A percentile compares a stretch with the other conserved stretches of the same genome.
phyloP scores from a whole-genome alignment of 2,113 vertebrate species.

The Origma solitaria region DNA sequence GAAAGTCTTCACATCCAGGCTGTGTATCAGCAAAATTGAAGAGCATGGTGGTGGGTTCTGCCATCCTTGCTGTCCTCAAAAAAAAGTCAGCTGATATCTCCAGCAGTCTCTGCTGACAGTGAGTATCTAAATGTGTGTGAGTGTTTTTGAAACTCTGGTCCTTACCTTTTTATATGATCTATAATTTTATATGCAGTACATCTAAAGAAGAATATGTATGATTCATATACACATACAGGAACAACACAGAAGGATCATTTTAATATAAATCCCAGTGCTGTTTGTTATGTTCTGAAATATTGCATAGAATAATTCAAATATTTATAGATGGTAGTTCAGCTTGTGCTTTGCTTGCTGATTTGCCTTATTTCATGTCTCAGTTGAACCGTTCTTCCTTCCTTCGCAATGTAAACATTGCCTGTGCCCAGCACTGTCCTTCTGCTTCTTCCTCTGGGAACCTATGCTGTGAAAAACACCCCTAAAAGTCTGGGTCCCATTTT shows the following conservation, averaged over 20 bases:
- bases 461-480: not conserved
- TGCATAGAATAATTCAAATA: conserved; percentile 37
- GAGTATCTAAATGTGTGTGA: not conserved
- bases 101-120: not conserved
- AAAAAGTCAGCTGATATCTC: not conserved
- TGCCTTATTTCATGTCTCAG: conserved; percentile 33
- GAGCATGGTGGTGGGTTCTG: not conserved
- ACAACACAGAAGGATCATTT: not conserved
- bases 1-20: not conserved
- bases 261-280: conserved; percentile 27
- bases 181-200: not conserved
- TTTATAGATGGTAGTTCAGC: conserved; percentile 41
- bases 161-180: conserved; percentile 10
- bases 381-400: not conserved
- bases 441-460: not conserved
- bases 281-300: conserved; percentile 33
- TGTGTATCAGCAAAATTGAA: not conserved
- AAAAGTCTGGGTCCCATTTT: not conserved
- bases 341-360: conserved; percentile 46
- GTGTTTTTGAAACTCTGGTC: not conserved
- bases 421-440: not conserved
- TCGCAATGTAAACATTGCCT: not conserved
- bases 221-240: conserved; percentile 13
- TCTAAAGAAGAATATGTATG: conserved; percentile 5
- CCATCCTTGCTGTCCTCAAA: not conserved